These are phyloP conservation scores for Ceratothoa steindachneri DNA, from an alignment of 2,888 invertebrate genomes.

Conservation along the genomic window DNA sequence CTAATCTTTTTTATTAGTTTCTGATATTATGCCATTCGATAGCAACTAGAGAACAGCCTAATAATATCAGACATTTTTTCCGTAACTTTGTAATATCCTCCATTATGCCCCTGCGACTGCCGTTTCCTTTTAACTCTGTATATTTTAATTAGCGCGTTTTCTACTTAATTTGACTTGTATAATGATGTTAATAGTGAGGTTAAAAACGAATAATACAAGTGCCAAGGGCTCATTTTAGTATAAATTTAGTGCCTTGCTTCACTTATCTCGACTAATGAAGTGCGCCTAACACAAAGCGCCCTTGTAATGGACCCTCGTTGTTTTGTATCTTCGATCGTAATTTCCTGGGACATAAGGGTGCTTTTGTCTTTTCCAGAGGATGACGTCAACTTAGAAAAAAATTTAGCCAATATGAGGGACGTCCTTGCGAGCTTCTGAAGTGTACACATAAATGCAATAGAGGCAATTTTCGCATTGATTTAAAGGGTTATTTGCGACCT, in stretches of 20 bases:
- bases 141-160: too few species aligned
- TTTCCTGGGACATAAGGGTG: background rate
- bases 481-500: background rate
- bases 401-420: background rate
- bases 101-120: too few species aligned
- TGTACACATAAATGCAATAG: background rate
- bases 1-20: too few species aligned
- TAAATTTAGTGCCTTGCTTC: background rate
- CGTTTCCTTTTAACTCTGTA: too few species aligned
- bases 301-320: background rate
- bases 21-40: too few species aligned
- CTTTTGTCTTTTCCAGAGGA: background rate
- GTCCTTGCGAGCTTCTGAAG: background rate
- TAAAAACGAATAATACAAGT: background rate
- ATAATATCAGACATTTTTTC: too few species aligned
- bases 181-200: too few species aligned
- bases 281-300: background rate
- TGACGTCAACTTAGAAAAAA: background rate
- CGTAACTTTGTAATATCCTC: too few species aligned
- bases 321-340: background rate
- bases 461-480: background rate
- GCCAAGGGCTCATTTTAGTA: background rate
- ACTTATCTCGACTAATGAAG: background rate
- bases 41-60: too few species aligned
- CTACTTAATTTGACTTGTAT: too few species aligned